Evolutionary conservation across 2,888 invertebrate species (phyloP).

Genomic region (Hololepta plana): DNA sequence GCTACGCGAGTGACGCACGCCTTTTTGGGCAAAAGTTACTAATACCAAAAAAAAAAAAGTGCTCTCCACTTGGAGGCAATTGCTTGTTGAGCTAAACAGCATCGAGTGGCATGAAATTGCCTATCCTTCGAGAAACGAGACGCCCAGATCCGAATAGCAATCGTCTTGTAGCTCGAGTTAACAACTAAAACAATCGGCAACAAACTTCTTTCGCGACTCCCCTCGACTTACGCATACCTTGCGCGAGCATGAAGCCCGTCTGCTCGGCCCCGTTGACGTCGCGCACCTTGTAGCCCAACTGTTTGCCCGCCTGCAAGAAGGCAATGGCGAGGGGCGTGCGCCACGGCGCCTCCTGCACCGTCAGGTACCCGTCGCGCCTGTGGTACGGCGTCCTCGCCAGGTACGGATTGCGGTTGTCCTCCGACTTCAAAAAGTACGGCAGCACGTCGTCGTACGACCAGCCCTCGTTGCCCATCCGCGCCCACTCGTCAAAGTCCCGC

Average conservation of each 20-base stretch:
- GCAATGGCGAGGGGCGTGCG: conserved; percentile 64
- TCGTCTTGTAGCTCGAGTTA: too few relatives aligned
- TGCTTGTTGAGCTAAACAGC: too few relatives aligned
- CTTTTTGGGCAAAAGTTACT: too few relatives aligned
- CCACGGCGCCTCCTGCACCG: conserved; percentile 75
- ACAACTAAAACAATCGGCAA: too few relatives aligned
- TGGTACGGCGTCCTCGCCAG: conserved; percentile 58
- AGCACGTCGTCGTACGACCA: conserved; percentile 73
- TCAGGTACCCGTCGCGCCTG: conserved; percentile 58
- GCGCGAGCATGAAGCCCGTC: conserved; percentile 74
- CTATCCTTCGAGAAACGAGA: too few relatives aligned
- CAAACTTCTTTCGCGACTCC: too few relatives aligned
- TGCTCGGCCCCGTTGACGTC: conserved; percentile 71
- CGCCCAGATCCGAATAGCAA: too few relatives aligned
- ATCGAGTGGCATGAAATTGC: too few relatives aligned
- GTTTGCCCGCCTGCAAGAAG: conserved; percentile 64
- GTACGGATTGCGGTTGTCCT: conserved; percentile 76
- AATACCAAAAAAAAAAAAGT: too few relatives aligned
- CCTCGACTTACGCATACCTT: conserved; percentile 57
- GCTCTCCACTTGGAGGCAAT: too few relatives aligned
- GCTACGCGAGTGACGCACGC: too few relatives aligned
- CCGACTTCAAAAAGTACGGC: conserved; percentile 73
- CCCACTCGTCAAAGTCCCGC: conserved; percentile 79
- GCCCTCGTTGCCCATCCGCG: conserved; percentile 60
- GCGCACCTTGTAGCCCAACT: conserved; percentile 53